Evolutionary conservation across 2,888 invertebrate genomes (phyloP), one percentile per base, ranked within the genome.

Genomic region (Rhogogaster chlorosoma): DNA sequence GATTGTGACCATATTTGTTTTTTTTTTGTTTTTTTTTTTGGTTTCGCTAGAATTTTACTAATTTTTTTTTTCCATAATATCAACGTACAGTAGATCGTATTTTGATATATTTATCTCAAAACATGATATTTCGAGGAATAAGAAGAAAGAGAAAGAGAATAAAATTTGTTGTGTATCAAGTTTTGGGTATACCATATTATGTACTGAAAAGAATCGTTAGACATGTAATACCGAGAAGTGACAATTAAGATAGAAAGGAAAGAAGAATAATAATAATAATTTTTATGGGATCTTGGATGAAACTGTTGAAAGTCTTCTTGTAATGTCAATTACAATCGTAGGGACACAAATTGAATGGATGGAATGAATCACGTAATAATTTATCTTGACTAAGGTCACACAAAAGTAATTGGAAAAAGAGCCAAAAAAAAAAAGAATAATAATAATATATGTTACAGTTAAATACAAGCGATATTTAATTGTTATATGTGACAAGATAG

Each of bases 251-350:
- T 38, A n/a, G 22, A 7, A 42, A 42, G 22, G n/a, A 15, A 38
- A 22, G n/a, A n/a, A n/a, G n/a, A n/a, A n/a, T n/a, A n/a, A n/a
- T n/a, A 73, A 73, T 32, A n/a, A 18, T 38, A 36, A 80, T 49
- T 45, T 64, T 70, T 70, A 83, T 67, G 18, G 45, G 29, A 49
- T 45, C 26, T 45, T 67, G 67, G 53, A 77, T 45, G 75, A 83
- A 85, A 83, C 73, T 71, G 53, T 85, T 61, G 82, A 83, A 85
- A 89, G 89, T 92, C 89, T 91, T 91, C 91, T 90, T 89, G 91
- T 91, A 89, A 91, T 89, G 92, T 92, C 92, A 92, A 92, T 92
- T 92, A 92, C 88, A 80, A 67, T 88, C 86, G 87, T 87, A 85
- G 84, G 73, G 86, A 86, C 82, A 87, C 82, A 85, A 85, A 64